Conservation (phyloP, 2,888 invertebrate species). For the Himalopsyche tibetana region DNA sequence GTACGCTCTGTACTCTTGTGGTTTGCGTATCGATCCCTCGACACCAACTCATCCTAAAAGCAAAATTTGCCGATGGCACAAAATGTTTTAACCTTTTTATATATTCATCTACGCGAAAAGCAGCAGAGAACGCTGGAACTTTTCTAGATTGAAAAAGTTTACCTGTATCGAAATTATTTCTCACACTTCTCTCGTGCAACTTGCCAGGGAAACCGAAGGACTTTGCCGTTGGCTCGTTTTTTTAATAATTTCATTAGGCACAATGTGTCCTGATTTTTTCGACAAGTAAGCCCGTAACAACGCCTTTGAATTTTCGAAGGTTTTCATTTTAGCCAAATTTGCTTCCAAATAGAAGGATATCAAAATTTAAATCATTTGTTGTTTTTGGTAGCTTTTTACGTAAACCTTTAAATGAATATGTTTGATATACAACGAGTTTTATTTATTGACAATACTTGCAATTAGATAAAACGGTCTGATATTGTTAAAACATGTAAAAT, state of each 20-base stretch:
- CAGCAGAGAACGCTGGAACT: slow-evolving; percentile 6
- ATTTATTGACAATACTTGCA: too few relatives aligned
- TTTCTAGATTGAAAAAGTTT: slow-evolving; percentile 46
- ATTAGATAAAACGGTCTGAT: too few relatives aligned
- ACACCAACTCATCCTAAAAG: slow-evolving; percentile 8
- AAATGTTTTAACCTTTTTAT: slow-evolving; percentile 47
- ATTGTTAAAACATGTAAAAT: too few relatives aligned
- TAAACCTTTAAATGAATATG: too few relatives aligned
- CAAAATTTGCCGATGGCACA: slow-evolving; percentile 24
- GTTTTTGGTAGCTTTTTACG: too few relatives aligned
- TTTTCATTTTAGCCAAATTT: too few relatives aligned
- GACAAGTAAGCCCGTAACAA: too few relatives aligned
- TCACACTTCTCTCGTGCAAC: slow-evolving; percentile 14
- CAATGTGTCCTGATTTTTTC: too few relatives aligned
- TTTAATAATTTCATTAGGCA: slow-evolving; percentile 10
- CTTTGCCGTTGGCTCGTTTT: not conserved
- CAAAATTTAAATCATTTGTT: too few relatives aligned
- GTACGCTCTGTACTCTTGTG: not conserved
- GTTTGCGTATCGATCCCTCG: slow-evolving; percentile 17
- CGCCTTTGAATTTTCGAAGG: too few relatives aligned
- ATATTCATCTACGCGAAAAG: slow-evolving; percentile 40
- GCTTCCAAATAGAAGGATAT: too few relatives aligned
- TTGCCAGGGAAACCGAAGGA: not conserved
- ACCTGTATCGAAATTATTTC: slow-evolving; percentile 27
- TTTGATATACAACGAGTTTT: too few relatives aligned